Conservation (phyloP, 2,113 vertebrate species). For the Smithornis capensis region DNA sequence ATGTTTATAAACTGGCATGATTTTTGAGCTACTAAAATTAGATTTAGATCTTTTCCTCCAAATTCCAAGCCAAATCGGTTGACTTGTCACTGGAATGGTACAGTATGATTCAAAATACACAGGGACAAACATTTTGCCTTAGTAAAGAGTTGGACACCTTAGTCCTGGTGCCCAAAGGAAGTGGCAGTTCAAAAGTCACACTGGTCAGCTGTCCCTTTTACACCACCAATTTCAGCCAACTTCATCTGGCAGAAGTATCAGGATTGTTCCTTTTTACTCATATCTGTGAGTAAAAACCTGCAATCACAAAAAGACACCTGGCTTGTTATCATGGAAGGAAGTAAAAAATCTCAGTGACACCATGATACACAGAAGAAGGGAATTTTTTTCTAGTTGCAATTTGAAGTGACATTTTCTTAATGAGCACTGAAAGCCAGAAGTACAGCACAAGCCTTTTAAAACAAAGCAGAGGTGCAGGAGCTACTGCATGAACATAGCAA, state of each 20-base stretch:
- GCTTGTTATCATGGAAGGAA: background rate
- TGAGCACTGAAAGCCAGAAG: background rate
- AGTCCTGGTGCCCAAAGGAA: background rate
- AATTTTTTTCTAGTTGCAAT: background rate
- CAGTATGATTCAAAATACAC: background rate
- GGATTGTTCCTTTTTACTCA: background rate
- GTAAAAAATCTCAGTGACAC: background rate
- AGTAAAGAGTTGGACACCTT: too few relatives aligned
- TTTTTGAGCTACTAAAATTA: slow-evolving; percentile 31
- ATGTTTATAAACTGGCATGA: slow-evolving; percentile 4
- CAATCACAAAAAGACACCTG: background rate
- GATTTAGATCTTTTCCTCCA: background rate
- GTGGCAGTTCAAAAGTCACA: background rate
- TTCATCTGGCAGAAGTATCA: background rate
- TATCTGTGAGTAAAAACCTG: background rate
- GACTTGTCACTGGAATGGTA: background rate
- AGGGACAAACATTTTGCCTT: slow-evolving; percentile 3
- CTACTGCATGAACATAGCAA: slow-evolving; percentile 41
- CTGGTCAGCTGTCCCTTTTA: background rate
- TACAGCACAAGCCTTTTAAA: background rate
- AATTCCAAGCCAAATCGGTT: background rate
- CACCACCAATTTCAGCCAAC: background rate
- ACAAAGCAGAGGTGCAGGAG: background rate
- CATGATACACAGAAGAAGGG: background rate
- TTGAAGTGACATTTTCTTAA: slow-evolving; percentile 13